Evolutionary conservation across 2,888 invertebrate species (phyloP), one percentile per base, ranked within the genome.

Genomic region (Anaspis maculata): DNA sequence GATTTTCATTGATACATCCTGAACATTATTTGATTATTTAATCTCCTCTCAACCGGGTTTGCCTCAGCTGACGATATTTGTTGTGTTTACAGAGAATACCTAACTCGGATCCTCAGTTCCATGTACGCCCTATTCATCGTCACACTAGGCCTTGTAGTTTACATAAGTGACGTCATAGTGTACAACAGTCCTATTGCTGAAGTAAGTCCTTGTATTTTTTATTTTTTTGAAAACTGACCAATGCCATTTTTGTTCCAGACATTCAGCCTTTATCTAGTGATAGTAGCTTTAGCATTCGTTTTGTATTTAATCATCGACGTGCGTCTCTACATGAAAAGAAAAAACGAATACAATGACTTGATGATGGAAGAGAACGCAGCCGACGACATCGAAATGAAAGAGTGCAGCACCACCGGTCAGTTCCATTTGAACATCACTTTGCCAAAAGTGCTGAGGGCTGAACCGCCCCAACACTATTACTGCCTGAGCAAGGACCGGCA

Each of bases 101-200:
- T 78, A 42, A 72, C 77, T 3, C 66, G 72, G 28, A 73, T 77
- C 31, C 58, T 76, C 45, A 81, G 82, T 55, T 72, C 76, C 39
- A 73, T 79, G 49, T 83, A 83, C 51, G 79, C 79, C 24, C 71
- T 82, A 42, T 68, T 81, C 45, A 58, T 83, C 39, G 71, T 83
- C 3, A 77, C 80, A 13, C 59, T 80, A 14, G 83, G 83, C 15
- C 46, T 76, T 4, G 74, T 82, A 2, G 67, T 82, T 16, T 78
- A 79, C 49, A 56, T 79, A 15, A 71, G 72, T 27, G 79, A 81
- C 51, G 64, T 76, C 26, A 66, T 79, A 32, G 44, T 71, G 4
- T 61, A 62, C 11, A 54, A 61, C 31, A 58, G 57, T 7, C 59
- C 69, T 3, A 56, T 73, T 36, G 69, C 76, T 21, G 70, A 74